phyloP scores from a whole-genome alignment of 2,797 vertebrate species.

The Sebastes matsubarae region DNA sequence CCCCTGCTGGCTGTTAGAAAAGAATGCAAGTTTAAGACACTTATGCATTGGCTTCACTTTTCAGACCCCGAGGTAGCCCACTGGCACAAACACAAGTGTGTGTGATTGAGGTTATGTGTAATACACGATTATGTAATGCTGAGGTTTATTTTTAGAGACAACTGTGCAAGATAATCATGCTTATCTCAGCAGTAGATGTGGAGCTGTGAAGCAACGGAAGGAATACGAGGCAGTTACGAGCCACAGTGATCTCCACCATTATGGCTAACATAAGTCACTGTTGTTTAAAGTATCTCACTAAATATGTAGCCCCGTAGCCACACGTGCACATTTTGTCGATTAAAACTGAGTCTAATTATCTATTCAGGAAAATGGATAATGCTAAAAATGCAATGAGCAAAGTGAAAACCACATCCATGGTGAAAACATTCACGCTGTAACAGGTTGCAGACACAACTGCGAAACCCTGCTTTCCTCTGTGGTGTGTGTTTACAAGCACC shows the following conservation, averaged over 20 bases:
- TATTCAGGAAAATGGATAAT: neutral
- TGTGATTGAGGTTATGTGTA: conserved; percentile 21
- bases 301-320: neutral
- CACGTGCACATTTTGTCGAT: neutral
- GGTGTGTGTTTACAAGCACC: conserved; percentile 51
- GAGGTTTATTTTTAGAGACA: conserved; percentile 76
- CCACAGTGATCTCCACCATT: neutral
- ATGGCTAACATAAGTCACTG: neutral
- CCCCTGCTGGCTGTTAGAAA: neutral
- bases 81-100: conserved; percentile 2
- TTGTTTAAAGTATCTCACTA: neutral
- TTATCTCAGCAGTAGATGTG: conserved; percentile 75
- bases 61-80: neutral
- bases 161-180: conserved; percentile 69
- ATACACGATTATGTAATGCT: conserved; percentile 60
- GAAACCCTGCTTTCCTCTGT: conserved; percentile 16
- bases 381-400: neutral
- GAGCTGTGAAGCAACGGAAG: conserved; percentile 43
- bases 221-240: neutral
- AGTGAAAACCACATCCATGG: neutral
- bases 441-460: conserved; percentile 25
- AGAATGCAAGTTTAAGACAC: neutral
- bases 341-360: neutral
- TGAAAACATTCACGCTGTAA: neutral
- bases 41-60: neutral